Evolutionary conservation across 2,888 invertebrate species (phyloP).

Genomic region (Ornithoptera alexandrae): DNA sequence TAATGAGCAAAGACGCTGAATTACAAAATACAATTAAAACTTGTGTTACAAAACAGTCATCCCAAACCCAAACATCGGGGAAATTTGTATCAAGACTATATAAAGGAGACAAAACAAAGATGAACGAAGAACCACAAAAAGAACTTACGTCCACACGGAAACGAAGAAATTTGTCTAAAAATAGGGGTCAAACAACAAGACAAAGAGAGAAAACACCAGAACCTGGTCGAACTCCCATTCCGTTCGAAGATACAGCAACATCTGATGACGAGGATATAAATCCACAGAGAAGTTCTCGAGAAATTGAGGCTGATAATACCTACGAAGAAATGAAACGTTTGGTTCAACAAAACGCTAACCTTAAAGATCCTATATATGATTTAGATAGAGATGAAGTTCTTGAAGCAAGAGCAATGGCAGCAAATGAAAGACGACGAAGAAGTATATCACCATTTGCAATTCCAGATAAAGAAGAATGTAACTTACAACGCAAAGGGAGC

Average conservation of each 20-base stretch:
- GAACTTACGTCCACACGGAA: constrained; percentile 79
- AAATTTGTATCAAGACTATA: constrained; percentile 51
- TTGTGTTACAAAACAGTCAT: constrained; percentile 58
- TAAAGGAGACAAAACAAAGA: constrained; percentile 41
- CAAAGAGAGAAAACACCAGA: constrained; percentile 77
- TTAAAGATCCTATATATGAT: constrained; percentile 72
- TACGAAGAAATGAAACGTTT: constrained; percentile 75
- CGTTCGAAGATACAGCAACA: constrained; percentile 83
- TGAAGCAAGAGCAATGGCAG: constrained; percentile 68
- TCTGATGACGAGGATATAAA: constrained; percentile 72
- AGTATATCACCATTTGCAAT: constrained; percentile 77
- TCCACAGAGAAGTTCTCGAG: constrained; percentile 57
- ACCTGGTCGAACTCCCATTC: constrained; percentile 68
- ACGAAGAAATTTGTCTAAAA: constrained; percentile 81
- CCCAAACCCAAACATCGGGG: constrained; percentile 59
- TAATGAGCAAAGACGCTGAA: constrained; percentile 59
- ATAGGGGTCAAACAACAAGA: constrained; percentile 70
- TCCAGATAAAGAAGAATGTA: constrained; percentile 64
- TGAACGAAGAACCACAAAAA: constrained; percentile 63
- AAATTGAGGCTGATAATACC: constrained; percentile 72
- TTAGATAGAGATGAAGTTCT: constrained; percentile 68
- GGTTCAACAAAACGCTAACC: constrained; percentile 61
- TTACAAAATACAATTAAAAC: constrained; percentile 47
- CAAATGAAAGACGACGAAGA: constrained; percentile 68
- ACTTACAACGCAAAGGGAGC: constrained; percentile 69